Percentiles rank a stretch among this genome's conserved stretches.
phyloP scores from a whole-genome alignment of 2,888 invertebrate genomes.

The Drosophila mimetica region DNA sequence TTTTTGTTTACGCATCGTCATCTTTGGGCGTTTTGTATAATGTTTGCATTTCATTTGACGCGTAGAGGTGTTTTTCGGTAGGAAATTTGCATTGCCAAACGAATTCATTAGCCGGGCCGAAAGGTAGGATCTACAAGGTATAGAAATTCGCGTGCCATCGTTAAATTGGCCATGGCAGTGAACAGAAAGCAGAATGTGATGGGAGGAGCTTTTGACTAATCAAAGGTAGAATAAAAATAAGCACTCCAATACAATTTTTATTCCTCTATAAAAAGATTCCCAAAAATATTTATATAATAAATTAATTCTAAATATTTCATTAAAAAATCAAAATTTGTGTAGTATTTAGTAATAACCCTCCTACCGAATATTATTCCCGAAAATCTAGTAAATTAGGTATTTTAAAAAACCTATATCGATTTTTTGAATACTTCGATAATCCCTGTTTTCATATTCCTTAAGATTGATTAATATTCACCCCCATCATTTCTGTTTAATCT shows the following conservation, averaged over 20 bases:
- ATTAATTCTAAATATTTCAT: too few relatives aligned
- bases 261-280: neutral
- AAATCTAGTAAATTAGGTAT: too few relatives aligned
- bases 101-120: constrained; percentile 57
- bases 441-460: neutral
- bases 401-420: too few relatives aligned
- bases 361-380: too few relatives aligned
- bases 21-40: constrained; percentile 60
- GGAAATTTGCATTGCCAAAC: constrained; percentile 71
- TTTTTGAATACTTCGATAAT: too few relatives aligned
- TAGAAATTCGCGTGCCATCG: constrained; percentile 3
- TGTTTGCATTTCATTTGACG: constrained; percentile 72
- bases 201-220: constrained; percentile 11
- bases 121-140: neutral
- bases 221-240: neutral
- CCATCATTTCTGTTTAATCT: neutral
- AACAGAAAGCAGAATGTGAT: constrained; percentile 5
- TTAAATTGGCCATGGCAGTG: constrained; percentile 18
- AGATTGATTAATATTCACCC: neutral
- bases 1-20: constrained; percentile 69
- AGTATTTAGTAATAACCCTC: too few relatives aligned
- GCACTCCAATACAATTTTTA: neutral
- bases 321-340: too few relatives aligned
- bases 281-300: too few relatives aligned
- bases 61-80: constrained; percentile 61